Evolutionary conservation across 2,888 invertebrate species (phyloP).

Genomic region (Teleiodes luculella): DNA sequence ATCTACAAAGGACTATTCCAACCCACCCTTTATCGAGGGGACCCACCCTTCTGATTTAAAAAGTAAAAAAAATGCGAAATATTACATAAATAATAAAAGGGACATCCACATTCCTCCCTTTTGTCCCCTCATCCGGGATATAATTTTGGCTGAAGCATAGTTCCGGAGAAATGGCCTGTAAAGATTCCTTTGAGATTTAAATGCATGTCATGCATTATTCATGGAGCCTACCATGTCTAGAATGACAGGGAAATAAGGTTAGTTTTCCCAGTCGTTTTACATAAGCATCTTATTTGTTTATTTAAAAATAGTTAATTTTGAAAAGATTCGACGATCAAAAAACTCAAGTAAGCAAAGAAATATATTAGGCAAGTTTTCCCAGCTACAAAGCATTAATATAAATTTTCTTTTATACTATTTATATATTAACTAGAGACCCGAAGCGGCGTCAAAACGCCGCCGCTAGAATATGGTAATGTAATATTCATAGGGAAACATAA

Average conservation of each 20-base stretch:
- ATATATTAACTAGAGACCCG: too few species aligned
- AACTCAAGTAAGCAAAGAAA: too few species aligned
- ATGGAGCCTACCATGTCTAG: slow-evolving; percentile 29
- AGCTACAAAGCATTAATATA: too few species aligned
- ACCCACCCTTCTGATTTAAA: slow-evolving; percentile 73
- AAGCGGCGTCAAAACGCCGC: too few species aligned
- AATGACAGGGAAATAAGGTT: not conserved
- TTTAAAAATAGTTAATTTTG: too few species aligned
- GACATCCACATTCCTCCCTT: slow-evolving; percentile 36
- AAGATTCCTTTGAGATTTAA: slow-evolving; percentile 58
- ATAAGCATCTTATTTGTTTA: too few species aligned
- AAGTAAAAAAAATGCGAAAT: slow-evolving; percentile 64
- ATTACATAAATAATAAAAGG: slow-evolving; percentile 73
- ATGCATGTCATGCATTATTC: slow-evolving; percentile 59
- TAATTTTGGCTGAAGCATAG: slow-evolving; percentile 67
- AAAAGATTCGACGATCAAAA: too few species aligned
- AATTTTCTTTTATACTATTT: too few species aligned
- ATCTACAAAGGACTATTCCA: slow-evolving; percentile 72
- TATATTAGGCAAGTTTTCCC: too few species aligned
- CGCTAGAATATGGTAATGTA: too few species aligned
- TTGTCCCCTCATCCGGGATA: slow-evolving; percentile 46
- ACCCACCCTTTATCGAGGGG: slow-evolving; percentile 72
- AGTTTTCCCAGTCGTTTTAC: too few species aligned
- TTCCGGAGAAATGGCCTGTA: slow-evolving; percentile 72
- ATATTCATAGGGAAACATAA: too few species aligned